Percentiles rank a stretch among this genome's conserved stretches.
These are phyloP conservation scores for Portevinia maculata DNA, from an alignment of 2,888 invertebrate species.

Conservation along the genomic window DNA sequence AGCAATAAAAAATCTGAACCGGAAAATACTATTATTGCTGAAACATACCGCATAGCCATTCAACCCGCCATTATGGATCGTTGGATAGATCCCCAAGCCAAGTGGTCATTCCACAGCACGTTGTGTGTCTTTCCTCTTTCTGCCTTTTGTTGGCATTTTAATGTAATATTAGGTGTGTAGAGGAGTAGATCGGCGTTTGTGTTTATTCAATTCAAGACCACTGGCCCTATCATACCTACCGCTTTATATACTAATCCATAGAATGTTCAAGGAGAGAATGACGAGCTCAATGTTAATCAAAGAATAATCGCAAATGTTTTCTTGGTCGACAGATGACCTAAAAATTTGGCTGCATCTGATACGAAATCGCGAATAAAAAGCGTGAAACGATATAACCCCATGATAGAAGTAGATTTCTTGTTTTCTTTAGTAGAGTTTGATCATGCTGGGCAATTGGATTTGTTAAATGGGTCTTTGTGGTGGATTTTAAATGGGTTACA, in stretches of 20 bases:
- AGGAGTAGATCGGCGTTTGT: conserved; percentile 24
- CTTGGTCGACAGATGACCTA: conserved; percentile 59
- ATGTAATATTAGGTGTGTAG: conserved; percentile 14
- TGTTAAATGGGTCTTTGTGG: conserved; percentile 7
- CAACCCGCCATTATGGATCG: conserved; percentile 48
- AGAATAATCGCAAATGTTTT: conserved; percentile 46
- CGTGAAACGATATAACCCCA: conserved; percentile 17
- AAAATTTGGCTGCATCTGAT: conserved; percentile 48
- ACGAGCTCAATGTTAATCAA: conserved; percentile 10
- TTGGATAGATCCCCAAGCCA: conserved; percentile 17
- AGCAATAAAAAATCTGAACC: conserved; percentile 61
- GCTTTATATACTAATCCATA: conserved; percentile 38
- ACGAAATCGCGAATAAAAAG: conserved; percentile 32
- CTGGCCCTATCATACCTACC: neutral
- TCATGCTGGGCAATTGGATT: conserved; percentile 23
- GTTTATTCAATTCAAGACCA: conserved; percentile 45
- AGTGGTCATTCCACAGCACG: conserved; percentile 13
- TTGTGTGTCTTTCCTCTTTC: conserved; percentile 2
- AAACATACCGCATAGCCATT: conserved; percentile 40
- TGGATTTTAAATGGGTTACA: neutral
- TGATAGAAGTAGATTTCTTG: conserved; percentile 20
- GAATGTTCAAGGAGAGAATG: conserved; percentile 3
- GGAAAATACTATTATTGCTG: conserved; percentile 62
- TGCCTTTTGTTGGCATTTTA: conserved; percentile 10
- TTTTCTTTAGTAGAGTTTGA: neutral